Evolutionary conservation across 1,140 invertebrate species (phyloP).

Genomic region (Ceratina calcarata): DNA sequence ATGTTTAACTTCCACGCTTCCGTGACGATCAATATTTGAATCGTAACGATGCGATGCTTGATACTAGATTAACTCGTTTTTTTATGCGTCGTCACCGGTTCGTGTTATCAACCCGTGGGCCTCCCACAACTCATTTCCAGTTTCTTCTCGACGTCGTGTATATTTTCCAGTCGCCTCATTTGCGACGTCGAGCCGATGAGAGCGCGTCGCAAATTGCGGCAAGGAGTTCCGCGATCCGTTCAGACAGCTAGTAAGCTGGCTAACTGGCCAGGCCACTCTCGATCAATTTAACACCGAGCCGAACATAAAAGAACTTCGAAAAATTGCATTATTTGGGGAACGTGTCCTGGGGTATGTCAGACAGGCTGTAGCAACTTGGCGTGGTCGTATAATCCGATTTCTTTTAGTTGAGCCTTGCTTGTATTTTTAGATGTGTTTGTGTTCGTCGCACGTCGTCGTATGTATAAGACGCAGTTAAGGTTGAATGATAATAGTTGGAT

Average conservation of each 20-base stretch:
- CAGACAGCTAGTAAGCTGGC: neutral
- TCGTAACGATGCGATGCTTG: conserved; percentile 28
- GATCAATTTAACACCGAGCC: conserved; percentile 5
- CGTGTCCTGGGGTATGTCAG: neutral
- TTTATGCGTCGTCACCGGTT: conserved; percentile 10
- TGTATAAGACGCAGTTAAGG: too few relatives aligned
- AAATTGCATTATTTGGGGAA: conserved; percentile 9
- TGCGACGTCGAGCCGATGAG: neutral
- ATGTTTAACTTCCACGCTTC: conserved; percentile 21
- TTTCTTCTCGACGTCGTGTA: neutral
- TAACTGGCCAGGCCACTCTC: neutral
- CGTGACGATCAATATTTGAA: conserved; percentile 41
- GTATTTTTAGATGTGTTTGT: neutral
- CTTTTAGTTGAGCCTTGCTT: neutral
- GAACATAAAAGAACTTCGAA: neutral
- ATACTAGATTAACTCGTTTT: conserved; percentile 19
- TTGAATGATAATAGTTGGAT: too few relatives aligned
- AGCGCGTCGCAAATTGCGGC: too few relatives aligned
- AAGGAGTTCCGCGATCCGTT: neutral
- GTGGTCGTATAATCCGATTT: neutral
- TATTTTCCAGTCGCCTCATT: neutral
- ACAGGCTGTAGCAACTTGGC: neutral
- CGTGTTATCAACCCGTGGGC: conserved; percentile 26
- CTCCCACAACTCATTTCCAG: conserved; percentile 23
- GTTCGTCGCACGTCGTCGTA: neutral